Evolutionary conservation across 2,797 vertebrate species (phyloP), one percentile per base, ranked within the genome.

Genomic region (Centroberyx gerrardi): DNA sequence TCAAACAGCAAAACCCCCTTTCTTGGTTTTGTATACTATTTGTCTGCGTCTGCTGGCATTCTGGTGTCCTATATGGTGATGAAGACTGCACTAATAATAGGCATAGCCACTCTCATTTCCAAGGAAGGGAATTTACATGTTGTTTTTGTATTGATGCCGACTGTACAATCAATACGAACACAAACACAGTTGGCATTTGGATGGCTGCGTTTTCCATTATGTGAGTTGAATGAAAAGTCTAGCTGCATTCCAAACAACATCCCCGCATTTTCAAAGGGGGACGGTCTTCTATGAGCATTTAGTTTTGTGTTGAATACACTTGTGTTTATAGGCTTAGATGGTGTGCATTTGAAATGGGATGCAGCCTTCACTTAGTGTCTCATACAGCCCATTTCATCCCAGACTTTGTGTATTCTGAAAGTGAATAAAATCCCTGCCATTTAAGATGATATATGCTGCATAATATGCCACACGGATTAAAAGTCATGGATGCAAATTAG

Each of bases 131-230:
- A 52, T 74, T 70, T 74, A 53, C 59, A 54, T 66, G 46, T 58
- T 58, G 40, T 54, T 60, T 72, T 56, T 4, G 0, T 48, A 1
- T 14, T 8, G 62, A 79, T 27, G 44, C 28, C 1, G 27, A 62
- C 49, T 18, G 40, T 62, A 58, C n/a, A 53, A 74, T 83, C 76
- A 51, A 15, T 68, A 51, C 55, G 5, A 61, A 78, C 71, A 67
- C 65, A 69, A 67, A 56, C 44, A 48, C 44, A 7, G n/a, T 0
- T 42, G 38, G n/a, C 60, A 58, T 79, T 68, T 73, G n/a, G 15
- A 58, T 22, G 17, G 40, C 58, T 76, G 53, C 31, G 17, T 63
- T 58, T 64, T 48, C 55, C 36, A 8, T 8, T 28, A 38, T 46
- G 56, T 51, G 17, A 42, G n/a, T 5, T 38, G 64, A 72, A 76